These are phyloP conservation scores for Agelaius tricolor DNA, from an alignment of 2,113 vertebrate genomes.

Conservation along the genomic window DNA sequence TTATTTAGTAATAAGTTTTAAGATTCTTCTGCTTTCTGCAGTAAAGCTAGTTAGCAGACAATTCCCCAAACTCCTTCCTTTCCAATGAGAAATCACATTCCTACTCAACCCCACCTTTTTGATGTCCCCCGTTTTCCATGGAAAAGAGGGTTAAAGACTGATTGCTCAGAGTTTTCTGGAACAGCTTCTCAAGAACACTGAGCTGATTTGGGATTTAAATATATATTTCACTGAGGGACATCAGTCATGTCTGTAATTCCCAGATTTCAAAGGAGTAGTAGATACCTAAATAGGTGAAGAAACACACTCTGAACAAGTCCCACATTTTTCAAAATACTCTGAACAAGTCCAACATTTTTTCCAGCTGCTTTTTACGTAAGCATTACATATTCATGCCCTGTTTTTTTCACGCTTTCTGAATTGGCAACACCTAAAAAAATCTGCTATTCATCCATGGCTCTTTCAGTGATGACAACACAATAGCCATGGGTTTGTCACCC, in stretches of 20 bases:
- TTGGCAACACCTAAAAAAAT: neutral
- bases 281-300: rapidly evolving
- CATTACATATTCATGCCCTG: neutral
- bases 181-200: neutral
- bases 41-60: neutral
- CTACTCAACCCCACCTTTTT: rapidly evolving
- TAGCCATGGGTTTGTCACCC: neutral
- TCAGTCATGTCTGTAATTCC: neutral
- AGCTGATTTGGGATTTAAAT: neutral
- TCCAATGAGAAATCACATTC: neutral
- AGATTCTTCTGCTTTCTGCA: neutral
- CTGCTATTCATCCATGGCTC: neutral
- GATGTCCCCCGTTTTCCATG: neutral
- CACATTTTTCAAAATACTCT: neutral
- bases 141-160: neutral
- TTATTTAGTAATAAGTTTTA: neutral
- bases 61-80: neutral
- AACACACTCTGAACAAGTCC: neutral
- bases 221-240: neutral
- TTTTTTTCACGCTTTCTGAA: neutral
- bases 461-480: neutral
- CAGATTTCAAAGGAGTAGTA: neutral
- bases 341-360: neutral
- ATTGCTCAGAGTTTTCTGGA: neutral
- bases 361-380: neutral